Evolutionary conservation across 2,888 invertebrate genomes (phyloP).

Genomic region (Platycheirus albimanus): DNA sequence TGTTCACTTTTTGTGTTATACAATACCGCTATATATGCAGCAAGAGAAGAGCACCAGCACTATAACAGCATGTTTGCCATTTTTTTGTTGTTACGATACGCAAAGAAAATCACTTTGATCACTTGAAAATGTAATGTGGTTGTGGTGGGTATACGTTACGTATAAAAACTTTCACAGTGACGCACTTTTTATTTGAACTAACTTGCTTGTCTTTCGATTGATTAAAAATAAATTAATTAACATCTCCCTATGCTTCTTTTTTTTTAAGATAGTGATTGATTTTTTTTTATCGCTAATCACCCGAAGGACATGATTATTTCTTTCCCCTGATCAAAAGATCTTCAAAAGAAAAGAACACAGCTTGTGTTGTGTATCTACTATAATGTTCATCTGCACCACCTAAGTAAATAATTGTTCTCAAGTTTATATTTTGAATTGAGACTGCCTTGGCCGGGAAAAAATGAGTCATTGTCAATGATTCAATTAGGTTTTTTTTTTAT

Average conservation of each 20-base stretch:
- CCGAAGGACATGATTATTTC: conserved; percentile 11
- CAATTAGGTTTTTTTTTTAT: too few species aligned
- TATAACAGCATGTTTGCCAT: conserved; percentile 9
- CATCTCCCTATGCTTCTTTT: neutral
- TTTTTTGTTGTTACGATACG: conserved; percentile 6
- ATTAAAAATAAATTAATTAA: conserved; percentile 5
- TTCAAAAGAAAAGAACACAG: neutral
- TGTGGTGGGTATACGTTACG: neutral
- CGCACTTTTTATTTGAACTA: conserved; percentile 14
- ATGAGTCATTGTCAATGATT: conserved; percentile 32
- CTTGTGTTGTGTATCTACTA: neutral
- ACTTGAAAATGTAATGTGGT: conserved; percentile 6
- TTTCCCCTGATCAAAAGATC: neutral
- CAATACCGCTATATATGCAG: conserved; percentile 10
- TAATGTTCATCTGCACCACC: neutral
- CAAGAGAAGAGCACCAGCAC: too few species aligned
- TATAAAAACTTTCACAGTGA: conserved; percentile 31
- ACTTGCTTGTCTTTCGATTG: neutral
- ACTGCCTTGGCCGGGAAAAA: conserved; percentile 15
- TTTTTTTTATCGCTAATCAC: conserved; percentile 19
- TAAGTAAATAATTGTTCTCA: conserved; percentile 3
- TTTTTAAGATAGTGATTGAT: conserved; percentile 1
- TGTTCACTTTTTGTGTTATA: conserved; percentile 16
- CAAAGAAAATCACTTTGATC: conserved; percentile 24
- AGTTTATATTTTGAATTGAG: conserved; percentile 24